Evolutionary conservation across 1,140 invertebrate species (phyloP), one percentile per base, ranked within the genome.

Genomic region (Drosophila busckii): DNA sequence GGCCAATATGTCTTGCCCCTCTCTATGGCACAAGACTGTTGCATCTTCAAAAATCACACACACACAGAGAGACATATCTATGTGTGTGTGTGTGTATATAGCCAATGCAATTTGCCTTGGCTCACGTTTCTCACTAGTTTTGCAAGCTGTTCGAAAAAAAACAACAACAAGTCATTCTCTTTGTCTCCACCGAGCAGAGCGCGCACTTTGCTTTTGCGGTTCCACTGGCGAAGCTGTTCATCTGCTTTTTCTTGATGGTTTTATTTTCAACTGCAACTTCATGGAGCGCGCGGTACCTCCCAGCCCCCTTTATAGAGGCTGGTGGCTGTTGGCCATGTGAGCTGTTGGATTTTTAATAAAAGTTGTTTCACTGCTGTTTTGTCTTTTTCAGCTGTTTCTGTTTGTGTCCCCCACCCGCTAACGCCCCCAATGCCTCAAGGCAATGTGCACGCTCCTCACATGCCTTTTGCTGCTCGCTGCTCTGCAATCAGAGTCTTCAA

Each of bases 61-160:
- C 17, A 61, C 56, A 20, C 9, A 28, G 20, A 19, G 19, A 8
- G 2, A 6, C 23, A n/a, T 16, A 12, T 5, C n/a, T 58, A 13
- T 34, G 10, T 28, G 23, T 9, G 29, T 34, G 44, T 8, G 3
- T 35, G 26, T 22, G 16, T 31, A 23, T 44, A 17, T 41, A 55
- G 25, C 34, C 44, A 34, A 35, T 58, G 52, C 25, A 59, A 67
- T 66, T 70, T 70, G 48, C 60, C 67, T 65, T 50, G 61, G 34
- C 61, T 70, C 61, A 70, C 61, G 55, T 70, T 70, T 70, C 67
- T 70, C 44, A 56, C 59, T 65, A 42, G 49, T 70, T 70, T 70
- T 52, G 52, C 52, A 64, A 70, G 66, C 44, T 69, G 41, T 69
- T 69, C 23, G 56, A 69, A 69, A 68, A 66, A 16, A 15, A n/a